These are phyloP conservation scores for Ramphastos sulfuratus DNA, from an alignment of 2,113 vertebrate genomes.

Conservation along the genomic window DNA sequence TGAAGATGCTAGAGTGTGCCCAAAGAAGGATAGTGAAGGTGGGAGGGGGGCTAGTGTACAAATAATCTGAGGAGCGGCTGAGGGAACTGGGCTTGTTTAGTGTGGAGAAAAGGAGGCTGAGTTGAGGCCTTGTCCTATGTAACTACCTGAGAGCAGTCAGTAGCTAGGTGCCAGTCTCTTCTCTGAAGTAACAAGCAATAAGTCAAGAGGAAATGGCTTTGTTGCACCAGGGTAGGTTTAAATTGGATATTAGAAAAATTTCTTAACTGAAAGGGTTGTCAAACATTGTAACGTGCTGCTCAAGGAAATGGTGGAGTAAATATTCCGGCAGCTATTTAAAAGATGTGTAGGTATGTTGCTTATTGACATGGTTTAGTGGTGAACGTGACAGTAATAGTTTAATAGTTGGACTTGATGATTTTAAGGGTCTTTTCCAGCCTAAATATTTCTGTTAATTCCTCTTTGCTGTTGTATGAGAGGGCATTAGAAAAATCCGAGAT, in stretches of 20 bases:
- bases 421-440: neutral
- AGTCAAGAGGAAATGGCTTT: neutral
- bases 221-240: neutral
- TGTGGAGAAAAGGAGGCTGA: neutral
- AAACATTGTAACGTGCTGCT: neutral
- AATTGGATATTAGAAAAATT: neutral
- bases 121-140: neutral
- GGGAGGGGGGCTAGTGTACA: neutral
- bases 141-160: neutral
- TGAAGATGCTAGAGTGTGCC: neutral
- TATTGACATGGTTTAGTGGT: neutral
- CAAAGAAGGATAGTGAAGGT: neutral
- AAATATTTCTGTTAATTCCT: neutral
- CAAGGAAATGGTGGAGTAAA: neutral
- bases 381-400: neutral
- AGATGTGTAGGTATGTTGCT: neutral
- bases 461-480: neutral
- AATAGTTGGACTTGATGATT: rapidly evolving
- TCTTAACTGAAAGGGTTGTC: rapidly evolving
- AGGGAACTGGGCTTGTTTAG: neutral
- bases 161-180: neutral
- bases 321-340: neutral
- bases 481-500: neutral
- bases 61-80: neutral
- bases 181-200: no score